Base-by-base conservation (phyloP, 2,888 invertebrate species). In the Timema cristinae region DNA sequence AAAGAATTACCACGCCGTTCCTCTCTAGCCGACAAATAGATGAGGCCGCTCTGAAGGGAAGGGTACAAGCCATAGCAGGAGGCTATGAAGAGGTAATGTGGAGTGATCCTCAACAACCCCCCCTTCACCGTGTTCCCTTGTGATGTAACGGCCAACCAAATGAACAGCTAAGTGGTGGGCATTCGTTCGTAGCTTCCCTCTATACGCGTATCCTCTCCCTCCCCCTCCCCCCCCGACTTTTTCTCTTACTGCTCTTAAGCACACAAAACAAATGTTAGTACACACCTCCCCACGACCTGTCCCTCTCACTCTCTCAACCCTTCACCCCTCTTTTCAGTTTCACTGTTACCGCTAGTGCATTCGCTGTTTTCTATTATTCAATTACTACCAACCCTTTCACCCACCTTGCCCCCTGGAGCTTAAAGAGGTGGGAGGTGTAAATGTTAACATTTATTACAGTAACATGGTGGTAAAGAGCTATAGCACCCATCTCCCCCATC, bases 101-200 rank as follows among this genome's bases (percentile, higher is more conserved):
- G 32, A 32, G 4, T 32, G 32, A 32, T 32, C 32, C 32, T 32
- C 32, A 32, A 32, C 32, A 32, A 32, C 32, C 32, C 4, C 32
- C 32, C 32, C 32, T 1, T 1, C 32, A 32, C 4, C 4, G 54
- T 5, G n/a, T 13, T n/a, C 59, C 59, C 5, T 16, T 9, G 16
- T 59, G 16, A 59, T 59, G 59, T 59, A 63, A 47, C 48, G 48
- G 11, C 63, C 63, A 32, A 32, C 13, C 63, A 47, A 63, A 63
- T 63, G 11, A 32, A 32, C n/a, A 47, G 47, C 63, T 63, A 47
- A 63, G 63, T 63, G 63, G 63, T 48, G 63, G 63, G 47, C 63
- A 63, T 63, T 63, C 48, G 63, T 63, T 48, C 63, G 32, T 4
- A 32, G 32, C 32, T 32, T 32, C 32, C 32, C 32, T 32, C 32